Evolutionary conservation across 2,888 invertebrate genomes (phyloP), one percentile per base, ranked within the genome.

Genomic region (Papilio demoleus): DNA sequence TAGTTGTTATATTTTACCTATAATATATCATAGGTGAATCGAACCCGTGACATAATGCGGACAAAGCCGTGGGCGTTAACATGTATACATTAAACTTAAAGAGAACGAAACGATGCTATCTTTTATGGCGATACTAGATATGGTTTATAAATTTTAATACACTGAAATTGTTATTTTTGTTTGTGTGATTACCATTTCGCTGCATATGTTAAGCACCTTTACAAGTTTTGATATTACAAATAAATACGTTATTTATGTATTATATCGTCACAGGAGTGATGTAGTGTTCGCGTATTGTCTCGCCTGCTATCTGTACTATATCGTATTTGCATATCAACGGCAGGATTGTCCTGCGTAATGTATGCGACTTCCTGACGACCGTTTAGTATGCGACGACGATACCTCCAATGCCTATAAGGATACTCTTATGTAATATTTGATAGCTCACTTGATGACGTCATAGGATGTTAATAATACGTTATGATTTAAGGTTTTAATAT

Each of bases 371-470:
- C 85, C 85, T 83, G 80, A 74, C 74, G n/a, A 67, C 62, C 74
- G 75, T 77, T 83, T 82, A 80, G 79, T 84, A 84, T 84, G 81
- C 83, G 73, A 76, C 77, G 74, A 72, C 56, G 65, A 53, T 42
- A 73, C 74, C 75, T 78, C 76, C 76, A 73, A 73, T 56, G 58
- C 67, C 45, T 56, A 63, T 67, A 36, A 42, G 62, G 53, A 19
- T n/a, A n/a, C n/a, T 67, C 60, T 61, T 66, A 53, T 62, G 53
- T 56, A 22, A 62, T 59, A 17, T 40, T 58, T 24, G 53, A 53
- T 27, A 8, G 27, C 14, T 27, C 8, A 19, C 53, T 53, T n/a
- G 24, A 27, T 53, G 53, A 53, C 27, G 53, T 53, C 53, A 53
- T 53, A 11, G 27, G 22, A 53, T 27, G 9, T 19, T 22, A n/a